phyloP scores from a whole-genome alignment of 2,113 vertebrate species.

The Onychorhynchus coronatus region DNA sequence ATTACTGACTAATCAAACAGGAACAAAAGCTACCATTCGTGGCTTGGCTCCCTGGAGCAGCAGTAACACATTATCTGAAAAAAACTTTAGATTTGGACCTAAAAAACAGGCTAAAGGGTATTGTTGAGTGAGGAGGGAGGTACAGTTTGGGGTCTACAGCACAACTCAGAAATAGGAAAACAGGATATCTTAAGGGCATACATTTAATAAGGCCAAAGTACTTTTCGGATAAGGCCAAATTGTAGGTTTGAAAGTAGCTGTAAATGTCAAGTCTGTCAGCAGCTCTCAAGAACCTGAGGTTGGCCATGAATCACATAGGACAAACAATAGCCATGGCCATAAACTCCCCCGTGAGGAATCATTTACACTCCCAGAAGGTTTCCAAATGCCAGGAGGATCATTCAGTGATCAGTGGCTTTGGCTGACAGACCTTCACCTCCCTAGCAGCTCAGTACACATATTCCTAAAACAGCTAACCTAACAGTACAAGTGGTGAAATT shows the following conservation, averaged over 20 bases:
- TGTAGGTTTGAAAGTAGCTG: not conserved
- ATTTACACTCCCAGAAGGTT: not conserved
- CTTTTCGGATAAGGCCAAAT: not conserved
- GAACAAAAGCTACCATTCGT: not conserved
- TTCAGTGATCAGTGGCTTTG: not conserved
- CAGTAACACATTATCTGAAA: not conserved
- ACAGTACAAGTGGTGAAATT: not conserved
- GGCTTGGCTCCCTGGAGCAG: not conserved
- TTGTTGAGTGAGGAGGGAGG: not conserved
- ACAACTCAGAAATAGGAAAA: not conserved
- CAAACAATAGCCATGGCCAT: not conserved
- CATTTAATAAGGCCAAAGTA: not conserved
- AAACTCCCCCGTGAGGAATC: not conserved
- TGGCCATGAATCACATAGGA: not conserved
- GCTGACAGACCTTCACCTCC: not conserved
- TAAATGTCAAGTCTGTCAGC: not conserved
- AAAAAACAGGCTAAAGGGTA: not conserved
- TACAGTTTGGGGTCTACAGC: not conserved
- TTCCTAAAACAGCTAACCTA: not conserved
- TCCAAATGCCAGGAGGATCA: not conserved
- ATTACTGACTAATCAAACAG: not conserved
- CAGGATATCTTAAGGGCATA: not conserved
- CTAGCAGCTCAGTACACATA: not conserved
- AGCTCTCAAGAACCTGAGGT: not conserved
- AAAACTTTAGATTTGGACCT: not conserved